Base-by-base conservation (phyloP, 2,797 vertebrate genomes). In the Etheostoma perlongum region DNA sequence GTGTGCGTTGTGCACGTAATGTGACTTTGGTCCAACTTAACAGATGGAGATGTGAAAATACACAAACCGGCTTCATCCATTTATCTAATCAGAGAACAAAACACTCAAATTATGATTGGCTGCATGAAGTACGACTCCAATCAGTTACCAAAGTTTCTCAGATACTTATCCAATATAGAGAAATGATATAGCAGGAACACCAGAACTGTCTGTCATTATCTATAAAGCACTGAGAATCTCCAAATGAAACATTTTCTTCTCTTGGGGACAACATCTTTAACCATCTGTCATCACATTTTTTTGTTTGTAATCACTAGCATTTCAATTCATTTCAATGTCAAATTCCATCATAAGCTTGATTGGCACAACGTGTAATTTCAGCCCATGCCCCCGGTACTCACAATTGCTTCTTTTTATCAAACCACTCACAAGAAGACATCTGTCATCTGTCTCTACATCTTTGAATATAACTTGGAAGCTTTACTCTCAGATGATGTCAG, bases 381-480 rank as follows among this genome's bases (percentile, higher is more conserved):
- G 67, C 72, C 67, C 54, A 82, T 76, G 82, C 82, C 75, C 62
- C 73, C 78, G 57, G 42, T 27, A 60, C 72, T 57, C 60, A 81
- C 81, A 85, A 80, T 71, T 62, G 61, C 72, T 62, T 79, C 66
- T 82, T 81, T 82, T 55, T 73, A 85, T 82, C 69, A 47, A 86
- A 87, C 72, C 63, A 74, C 75, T 76, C 47, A 71, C 52, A 73
- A 52, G 67, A 69, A 87, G 75, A 83, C 42, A 44, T 44, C 84
- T 88, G 89, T 85, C 90, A 88, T 86, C 76, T 72, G 79, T 75
- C 85, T 75, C 79, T 72, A 73, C 46, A 61, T 79, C 81, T 82
- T 89, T 84, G 82, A 79, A 84, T 84, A 58, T 15, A 76, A 81
- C 55, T 85, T 89, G 89, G 89, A 88, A 90, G 85, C 79, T 80